A percentile compares a stretch with the other conserved stretches of the same genome.
Conservation (phyloP, 2,888 invertebrate genomes). For the Muschampia plurimacula region DNA sequence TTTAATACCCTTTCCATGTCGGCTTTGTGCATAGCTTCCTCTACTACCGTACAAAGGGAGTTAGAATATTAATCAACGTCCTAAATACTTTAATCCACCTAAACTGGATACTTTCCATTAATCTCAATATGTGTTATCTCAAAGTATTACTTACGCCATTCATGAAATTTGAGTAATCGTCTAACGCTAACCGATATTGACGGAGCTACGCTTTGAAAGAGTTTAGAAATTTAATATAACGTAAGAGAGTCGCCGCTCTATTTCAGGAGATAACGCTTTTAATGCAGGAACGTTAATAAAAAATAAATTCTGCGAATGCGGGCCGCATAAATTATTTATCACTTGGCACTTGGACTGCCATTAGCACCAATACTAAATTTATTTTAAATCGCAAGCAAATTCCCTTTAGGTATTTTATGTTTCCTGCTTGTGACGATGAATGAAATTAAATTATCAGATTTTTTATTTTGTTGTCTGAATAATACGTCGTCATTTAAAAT, state of each 20-base stretch:
- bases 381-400: slow-evolving; percentile 42
- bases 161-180: slow-evolving; percentile 39
- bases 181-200: slow-evolving; percentile 29
- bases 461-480: neutral
- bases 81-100: slow-evolving; percentile 63
- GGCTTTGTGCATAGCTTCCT: slow-evolving; percentile 77
- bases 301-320: slow-evolving; percentile 57
- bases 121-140: slow-evolving; percentile 60
- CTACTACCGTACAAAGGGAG: slow-evolving; percentile 56
- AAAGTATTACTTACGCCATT: slow-evolving; percentile 41
- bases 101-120: slow-evolving; percentile 65
- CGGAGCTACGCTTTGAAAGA: slow-evolving; percentile 26
- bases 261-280: slow-evolving; percentile 49
- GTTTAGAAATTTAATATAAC: slow-evolving; percentile 22
- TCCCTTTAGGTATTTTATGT: slow-evolving; percentile 26
- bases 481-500: neutral
- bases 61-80: slow-evolving; percentile 75
- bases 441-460: slow-evolving; percentile 18
- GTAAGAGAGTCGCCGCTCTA: slow-evolving; percentile 9
- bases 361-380: slow-evolving; percentile 63
- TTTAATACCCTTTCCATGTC: slow-evolving; percentile 82
- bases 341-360: slow-evolving; percentile 59
- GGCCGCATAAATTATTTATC: slow-evolving; percentile 64
- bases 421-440: slow-evolving; percentile 18
- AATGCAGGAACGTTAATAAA: slow-evolving; percentile 57